Base-by-base conservation (phyloP, 2,113 vertebrate genomes). In the Haemorhous mexicanus region DNA sequence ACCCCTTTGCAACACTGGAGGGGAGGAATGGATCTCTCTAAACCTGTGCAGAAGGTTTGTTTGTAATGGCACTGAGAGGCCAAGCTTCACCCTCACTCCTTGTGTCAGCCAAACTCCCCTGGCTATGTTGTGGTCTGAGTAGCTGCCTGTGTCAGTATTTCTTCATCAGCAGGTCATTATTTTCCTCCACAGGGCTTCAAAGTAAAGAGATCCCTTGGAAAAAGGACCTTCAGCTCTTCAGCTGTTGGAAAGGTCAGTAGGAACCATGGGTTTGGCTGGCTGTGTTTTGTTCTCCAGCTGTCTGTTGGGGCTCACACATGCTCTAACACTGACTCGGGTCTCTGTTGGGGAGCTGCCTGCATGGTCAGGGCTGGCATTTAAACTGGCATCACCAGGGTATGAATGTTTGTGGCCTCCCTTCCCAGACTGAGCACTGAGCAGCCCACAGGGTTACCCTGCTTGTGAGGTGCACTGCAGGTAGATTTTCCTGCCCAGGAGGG, bases 141-240 rank as follows among this genome's bases (percentile, higher is more conserved):
- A 75, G 37, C 30, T 69, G 32, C 27, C 46, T 70, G 24, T 2
- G 5, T 56, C 81, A 78, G 33, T 41, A 4, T 75, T 83, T 63
- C 55, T 87, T 52, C n/a, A 61, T 63, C 75, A 89, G 24, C 56
- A 32, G 26, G 22, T 81, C 3, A 5, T 56, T 76, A 14, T 88
- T 75, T 75, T 67, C 52, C 44, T 75, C 20, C 55, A 22, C 43
- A 98, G 98, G 98, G 24, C 98, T 99, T 88, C 98, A 99, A 94
- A 97, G 96, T 23, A 99, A 98, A 95, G 96, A 97, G 7, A 44
- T 98, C 33, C 92, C 98, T 27, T 99, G 98, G 98, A 99, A 98
- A 87, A 98, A 90, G 41, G 98, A 99, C 87, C 94, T 85, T 89
- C 96, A 96, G 74, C 97, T 98, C 50, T 98, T 98, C 39, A 88